These are phyloP conservation scores for Pheucticus melanocephalus DNA, from an alignment of 2,113 vertebrate genomes.

Conservation along the genomic window DNA sequence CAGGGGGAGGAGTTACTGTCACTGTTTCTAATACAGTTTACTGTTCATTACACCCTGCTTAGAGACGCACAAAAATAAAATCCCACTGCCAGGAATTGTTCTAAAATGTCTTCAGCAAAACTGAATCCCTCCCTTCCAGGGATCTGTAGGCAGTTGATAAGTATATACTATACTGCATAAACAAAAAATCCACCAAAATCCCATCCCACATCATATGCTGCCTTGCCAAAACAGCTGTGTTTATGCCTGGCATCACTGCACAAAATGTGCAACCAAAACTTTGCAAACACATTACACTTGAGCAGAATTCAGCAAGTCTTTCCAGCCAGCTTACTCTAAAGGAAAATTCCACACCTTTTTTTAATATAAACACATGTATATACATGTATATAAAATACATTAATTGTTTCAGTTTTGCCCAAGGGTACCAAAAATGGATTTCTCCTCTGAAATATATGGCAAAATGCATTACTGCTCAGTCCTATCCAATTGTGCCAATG, in stretches of 20 bases:
- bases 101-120: not conserved
- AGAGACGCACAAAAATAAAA: not conserved
- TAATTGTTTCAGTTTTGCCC: not conserved
- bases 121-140: not conserved
- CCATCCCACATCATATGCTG: not conserved
- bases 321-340: not conserved
- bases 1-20: slow-evolving; percentile 43
- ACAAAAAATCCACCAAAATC: not conserved
- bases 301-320: not conserved
- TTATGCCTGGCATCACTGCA: slow-evolving; percentile 4
- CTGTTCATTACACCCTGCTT: slow-evolving; percentile 61
- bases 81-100: not conserved
- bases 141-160: not conserved
- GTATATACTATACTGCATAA: not conserved
- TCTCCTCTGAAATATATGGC: not conserved
- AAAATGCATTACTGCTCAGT: not conserved
- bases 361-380: not conserved
- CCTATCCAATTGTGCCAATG: not conserved
- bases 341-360: not conserved
- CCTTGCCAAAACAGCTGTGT: slow-evolving; percentile 47
- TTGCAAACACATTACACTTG: accelerated
- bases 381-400: not conserved
- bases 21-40: slow-evolving; percentile 46
- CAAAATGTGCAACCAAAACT: not conserved
- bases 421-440: not conserved